phyloP scores from a whole-genome alignment of 37 sponge, comb jelly and placozoan genomes.

The Hexactinellida sp. region DNA sequence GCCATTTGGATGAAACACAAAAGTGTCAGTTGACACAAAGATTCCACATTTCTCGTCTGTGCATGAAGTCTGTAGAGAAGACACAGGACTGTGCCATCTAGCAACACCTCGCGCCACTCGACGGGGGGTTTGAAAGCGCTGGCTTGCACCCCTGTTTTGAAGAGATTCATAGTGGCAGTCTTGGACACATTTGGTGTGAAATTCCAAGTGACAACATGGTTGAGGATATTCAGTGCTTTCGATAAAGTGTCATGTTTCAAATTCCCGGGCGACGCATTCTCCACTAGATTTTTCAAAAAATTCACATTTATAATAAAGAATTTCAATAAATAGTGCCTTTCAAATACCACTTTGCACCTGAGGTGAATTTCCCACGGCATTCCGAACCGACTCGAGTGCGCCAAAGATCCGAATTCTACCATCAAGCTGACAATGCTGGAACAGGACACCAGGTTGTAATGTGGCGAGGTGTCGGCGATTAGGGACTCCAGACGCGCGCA shows the following conservation, averaged over 20 bases:
- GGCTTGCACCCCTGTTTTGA: not conserved
- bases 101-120: not conserved
- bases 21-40: conserved; percentile 11
- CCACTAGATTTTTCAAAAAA: not conserved
- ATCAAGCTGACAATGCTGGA: conserved; percentile 10
- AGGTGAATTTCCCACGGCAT: conserved; percentile 5
- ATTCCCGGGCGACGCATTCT: not conserved
- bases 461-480: not conserved
- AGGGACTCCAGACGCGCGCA: not conserved
- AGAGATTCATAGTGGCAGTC: not conserved
- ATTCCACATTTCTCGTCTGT: not conserved
- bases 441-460: not conserved
- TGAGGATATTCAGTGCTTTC: not conserved
- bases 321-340: not conserved
- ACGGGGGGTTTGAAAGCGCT: not conserved
- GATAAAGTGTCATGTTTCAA: not conserved
- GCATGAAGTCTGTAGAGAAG: not conserved
- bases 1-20: conserved; percentile 14
- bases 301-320: not conserved
- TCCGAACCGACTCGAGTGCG: not conserved
- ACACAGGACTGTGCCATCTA: not conserved
- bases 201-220: conserved; percentile 17
- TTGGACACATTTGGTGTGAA: not conserved
- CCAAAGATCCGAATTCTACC: not conserved
- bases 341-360: not conserved